Conservation (phyloP, 2,113 vertebrate genomes). For the Hyla sarda region DNA sequence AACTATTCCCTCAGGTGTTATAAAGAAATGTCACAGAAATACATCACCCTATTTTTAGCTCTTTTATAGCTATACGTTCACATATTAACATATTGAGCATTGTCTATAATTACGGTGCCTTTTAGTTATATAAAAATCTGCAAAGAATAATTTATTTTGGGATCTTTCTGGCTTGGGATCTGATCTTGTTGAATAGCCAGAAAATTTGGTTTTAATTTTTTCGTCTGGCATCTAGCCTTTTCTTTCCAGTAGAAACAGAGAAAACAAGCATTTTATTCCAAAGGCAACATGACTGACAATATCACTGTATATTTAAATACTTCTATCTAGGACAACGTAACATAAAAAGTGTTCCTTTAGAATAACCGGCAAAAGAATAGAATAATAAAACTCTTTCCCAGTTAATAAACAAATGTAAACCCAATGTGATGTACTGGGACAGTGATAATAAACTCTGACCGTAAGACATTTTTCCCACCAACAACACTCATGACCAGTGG, state of each 20-base stretch:
- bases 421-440: neutral
- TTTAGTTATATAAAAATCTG: slow-evolving; percentile 1
- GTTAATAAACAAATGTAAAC: slow-evolving; percentile 41
- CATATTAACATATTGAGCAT: neutral
- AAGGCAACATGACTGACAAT: slow-evolving; percentile 16
- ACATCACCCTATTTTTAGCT: neutral
- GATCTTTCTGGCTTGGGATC: slow-evolving; percentile 15
- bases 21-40: neutral
- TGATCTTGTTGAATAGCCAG: slow-evolving; percentile 28
- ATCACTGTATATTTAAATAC: slow-evolving; percentile 20
- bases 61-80: neutral
- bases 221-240: slow-evolving; percentile 30
- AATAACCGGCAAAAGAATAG: neutral
- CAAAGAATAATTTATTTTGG: slow-evolving; percentile 15
- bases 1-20: neutral
- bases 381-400: slow-evolving; percentile 16
- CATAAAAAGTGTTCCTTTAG: slow-evolving; percentile 11
- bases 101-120: neutral
- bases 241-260: slow-evolving; percentile 26
- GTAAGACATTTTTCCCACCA: no score
- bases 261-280: slow-evolving; percentile 23
- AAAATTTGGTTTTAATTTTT: slow-evolving; percentile 42
- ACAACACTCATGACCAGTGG: no score
- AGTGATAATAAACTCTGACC: slow-evolving; percentile 6
- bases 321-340: neutral